Evolutionary conservation across 2,888 invertebrate genomes (phyloP), one percentile per base, ranked within the genome.

Genomic region (Mimas tiliae): DNA sequence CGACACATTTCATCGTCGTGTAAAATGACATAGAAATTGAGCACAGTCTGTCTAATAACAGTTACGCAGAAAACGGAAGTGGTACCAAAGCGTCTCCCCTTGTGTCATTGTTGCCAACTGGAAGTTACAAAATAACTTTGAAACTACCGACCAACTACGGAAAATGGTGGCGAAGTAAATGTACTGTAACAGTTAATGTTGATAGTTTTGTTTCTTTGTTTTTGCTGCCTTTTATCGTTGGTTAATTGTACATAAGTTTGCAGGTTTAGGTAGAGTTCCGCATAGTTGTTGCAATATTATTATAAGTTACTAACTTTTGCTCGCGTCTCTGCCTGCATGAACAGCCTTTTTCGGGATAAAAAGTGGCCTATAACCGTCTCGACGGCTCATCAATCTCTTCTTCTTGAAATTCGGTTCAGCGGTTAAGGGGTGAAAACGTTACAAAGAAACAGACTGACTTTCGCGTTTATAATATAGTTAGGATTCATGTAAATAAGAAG

Each of bases 101-200:
- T 84, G 84, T 83, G 85, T 82, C 86, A 87, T 85, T 86, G 86
- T 84, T 81, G 76, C 77, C 75, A 78, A 82, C 80, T 79, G 73
- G 47, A 84, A 88, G 86, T 86, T 87, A 80, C 80, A 78, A 81
- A 86, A 85, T 85, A 87, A 87, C 82, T 87, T 84, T 66, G 72
- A 77, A 85, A 86, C 85, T 84, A 75, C 77, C 79, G 72, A 74
- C 77, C 79, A 77, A 84, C 81, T 84, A 78, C 79, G 82, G 85
- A 81, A 85, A 86, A 86, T 83, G 75, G 81, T 76, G 82, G 79
- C 79, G 78, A 81, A 81, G 75, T 76, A 78, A 73, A 82, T 78
- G 78, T 80, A 80, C 77, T 79, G 77, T 76, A 74, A 77, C 73
- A 73, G 73, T 73, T 79, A 79, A 81, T 78, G 78, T 74, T 80